phyloP scores from a whole-genome alignment of 2,113 vertebrate species.

The Budorcas taxicolor region DNA sequence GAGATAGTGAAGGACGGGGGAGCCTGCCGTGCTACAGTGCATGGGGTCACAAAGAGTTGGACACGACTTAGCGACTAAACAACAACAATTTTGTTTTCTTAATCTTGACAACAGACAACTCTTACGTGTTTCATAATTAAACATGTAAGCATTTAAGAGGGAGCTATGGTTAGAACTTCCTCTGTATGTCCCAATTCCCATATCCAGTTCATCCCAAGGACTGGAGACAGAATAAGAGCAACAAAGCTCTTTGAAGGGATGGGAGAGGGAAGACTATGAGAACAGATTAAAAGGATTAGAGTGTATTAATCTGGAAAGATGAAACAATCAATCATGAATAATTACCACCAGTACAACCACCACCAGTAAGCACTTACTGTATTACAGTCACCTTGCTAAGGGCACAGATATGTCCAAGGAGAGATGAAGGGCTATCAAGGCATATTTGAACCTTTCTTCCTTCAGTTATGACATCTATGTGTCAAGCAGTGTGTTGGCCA shows the following conservation, averaged over 20 bases:
- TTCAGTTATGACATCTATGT: neutral
- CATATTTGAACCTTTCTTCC: neutral
- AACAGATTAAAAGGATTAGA: neutral
- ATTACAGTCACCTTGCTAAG: neutral
- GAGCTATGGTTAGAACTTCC: neutral
- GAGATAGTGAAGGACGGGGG: neutral
- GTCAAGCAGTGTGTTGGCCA: neutral
- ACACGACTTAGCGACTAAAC: neutral
- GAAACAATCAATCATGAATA: neutral
- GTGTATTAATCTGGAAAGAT: neutral
- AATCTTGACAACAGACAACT: neutral
- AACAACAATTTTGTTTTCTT: slow-evolving; percentile 14
- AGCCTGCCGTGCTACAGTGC: neutral
- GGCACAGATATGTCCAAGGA: neutral
- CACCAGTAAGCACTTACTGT: neutral
- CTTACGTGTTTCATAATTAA: neutral
- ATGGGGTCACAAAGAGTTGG: neutral
- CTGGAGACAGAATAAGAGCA: neutral
- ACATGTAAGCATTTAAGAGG: neutral
- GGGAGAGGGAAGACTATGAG: neutral
- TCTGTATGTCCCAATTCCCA: neutral
- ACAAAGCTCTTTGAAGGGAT: neutral
- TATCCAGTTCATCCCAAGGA: neutral
- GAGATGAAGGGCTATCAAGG: neutral
- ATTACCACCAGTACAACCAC: neutral